Conservation (phyloP, 1,140 invertebrate genomes). For the Heliconius nattereri region DNA sequence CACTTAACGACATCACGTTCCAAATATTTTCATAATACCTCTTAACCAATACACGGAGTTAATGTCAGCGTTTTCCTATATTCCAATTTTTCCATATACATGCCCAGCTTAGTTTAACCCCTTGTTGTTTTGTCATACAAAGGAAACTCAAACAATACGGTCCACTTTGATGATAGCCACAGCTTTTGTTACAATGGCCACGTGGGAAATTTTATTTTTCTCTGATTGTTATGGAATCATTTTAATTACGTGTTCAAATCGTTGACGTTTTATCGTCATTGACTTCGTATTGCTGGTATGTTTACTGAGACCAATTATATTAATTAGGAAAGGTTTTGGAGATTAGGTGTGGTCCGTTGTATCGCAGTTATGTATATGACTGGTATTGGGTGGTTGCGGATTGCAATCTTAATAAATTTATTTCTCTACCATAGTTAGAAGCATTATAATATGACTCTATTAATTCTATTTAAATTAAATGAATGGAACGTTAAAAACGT, state of each 20-base stretch:
- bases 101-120: conserved; percentile 1
- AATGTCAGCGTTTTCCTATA: conserved; percentile 1
- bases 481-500: too few relatives aligned
- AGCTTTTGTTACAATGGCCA: neutral
- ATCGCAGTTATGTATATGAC: too few relatives aligned
- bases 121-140: neutral
- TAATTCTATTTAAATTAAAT: too few relatives aligned
- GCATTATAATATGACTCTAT: too few relatives aligned
- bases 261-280: neutral
- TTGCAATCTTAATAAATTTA: too few relatives aligned
- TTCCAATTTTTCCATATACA: neutral
- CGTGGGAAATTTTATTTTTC: neutral
- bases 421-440: too few relatives aligned
- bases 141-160: neutral
- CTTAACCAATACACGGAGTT: neutral
- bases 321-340: neutral
- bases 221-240: neutral
- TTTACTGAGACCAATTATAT: neutral
- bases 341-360: too few relatives aligned
- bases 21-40: conserved; percentile 13
- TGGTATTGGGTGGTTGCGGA: too few relatives aligned
- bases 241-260: conserved; percentile 5
- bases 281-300: neutral
- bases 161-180: neutral
- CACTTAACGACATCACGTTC: neutral